These are phyloP conservation scores for Pontoporia blainvillei DNA, from an alignment of 2,113 vertebrate genomes.

Conservation along the genomic window DNA sequence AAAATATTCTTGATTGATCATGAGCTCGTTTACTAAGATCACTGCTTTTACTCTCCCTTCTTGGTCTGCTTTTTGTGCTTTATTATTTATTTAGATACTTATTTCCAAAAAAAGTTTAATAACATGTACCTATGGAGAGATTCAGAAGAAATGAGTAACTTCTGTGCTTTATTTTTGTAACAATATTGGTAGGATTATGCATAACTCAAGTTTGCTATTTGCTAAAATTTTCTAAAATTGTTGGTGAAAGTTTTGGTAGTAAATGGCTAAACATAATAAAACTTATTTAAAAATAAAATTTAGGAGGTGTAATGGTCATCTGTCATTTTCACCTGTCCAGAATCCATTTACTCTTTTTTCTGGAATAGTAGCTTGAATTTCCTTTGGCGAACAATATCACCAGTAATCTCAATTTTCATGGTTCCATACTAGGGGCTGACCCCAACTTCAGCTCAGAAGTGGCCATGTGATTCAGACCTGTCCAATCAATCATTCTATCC, in stretches of 20 bases:
- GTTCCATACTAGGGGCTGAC: accelerated
- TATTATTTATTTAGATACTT: background rate
- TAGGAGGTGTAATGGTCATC: background rate
- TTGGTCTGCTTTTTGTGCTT: background rate
- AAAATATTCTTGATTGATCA: background rate
- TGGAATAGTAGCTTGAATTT: background rate
- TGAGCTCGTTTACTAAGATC: background rate
- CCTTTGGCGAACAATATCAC: background rate
- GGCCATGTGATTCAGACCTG: background rate
- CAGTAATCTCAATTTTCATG: background rate
- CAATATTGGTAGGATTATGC: background rate
- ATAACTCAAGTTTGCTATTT: background rate
- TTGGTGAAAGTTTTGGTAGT: background rate
- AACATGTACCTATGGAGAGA: background rate
- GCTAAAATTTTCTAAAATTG: background rate
- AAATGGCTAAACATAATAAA: background rate
- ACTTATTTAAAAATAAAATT: background rate
- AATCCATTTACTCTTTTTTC: background rate
- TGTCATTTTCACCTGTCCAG: background rate
- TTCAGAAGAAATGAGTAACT: background rate
- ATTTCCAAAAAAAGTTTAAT: background rate
- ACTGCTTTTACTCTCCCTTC: background rate
- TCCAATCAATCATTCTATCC: background rate
- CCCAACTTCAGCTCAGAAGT: too few relatives aligned
- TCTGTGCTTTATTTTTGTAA: background rate